These are phyloP conservation scores for Parnassius glacialis DNA, from an alignment of 2,888 invertebrate genomes.

Conservation along the genomic window DNA sequence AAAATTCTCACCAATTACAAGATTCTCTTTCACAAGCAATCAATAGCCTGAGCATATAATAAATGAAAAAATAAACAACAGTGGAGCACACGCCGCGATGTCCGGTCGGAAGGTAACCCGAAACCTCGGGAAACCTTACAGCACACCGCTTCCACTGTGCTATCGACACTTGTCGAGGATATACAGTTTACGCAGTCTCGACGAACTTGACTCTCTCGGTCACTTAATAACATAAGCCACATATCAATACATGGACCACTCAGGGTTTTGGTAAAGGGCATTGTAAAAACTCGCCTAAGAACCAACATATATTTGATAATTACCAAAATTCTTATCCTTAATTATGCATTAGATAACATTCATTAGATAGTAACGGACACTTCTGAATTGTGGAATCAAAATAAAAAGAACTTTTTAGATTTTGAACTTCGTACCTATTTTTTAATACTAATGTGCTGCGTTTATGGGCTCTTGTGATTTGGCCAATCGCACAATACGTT, in stretches of 20 bases:
- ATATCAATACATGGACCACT: not conserved
- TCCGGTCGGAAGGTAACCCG: constrained; percentile 55
- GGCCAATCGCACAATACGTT: no score
- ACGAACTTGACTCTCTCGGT: not conserved
- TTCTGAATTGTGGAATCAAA: no score
- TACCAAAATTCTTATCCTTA: no score
- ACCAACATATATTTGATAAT: no score
- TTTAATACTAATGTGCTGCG: no score
- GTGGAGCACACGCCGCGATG: constrained; percentile 18
- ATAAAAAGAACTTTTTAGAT: no score
- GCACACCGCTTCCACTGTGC: constrained; percentile 31
- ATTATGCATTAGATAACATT: no score
- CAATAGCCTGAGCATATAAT: not conserved
- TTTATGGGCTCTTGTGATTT: no score
- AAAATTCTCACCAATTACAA: not conserved
- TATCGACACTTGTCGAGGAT: constrained; percentile 11
- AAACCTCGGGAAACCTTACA: constrained; percentile 46
- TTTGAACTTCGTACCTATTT: no score
- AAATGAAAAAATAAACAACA: constrained; percentile 3
- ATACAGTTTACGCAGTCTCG: constrained; percentile 2
- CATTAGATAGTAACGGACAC: no score
- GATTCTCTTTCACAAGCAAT: not conserved
- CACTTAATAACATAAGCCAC: not conserved
- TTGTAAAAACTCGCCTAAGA: no score
- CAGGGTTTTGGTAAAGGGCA: no score